phyloP scores from a whole-genome alignment of 2,888 invertebrate species.

The Polydesmus complanatus region DNA sequence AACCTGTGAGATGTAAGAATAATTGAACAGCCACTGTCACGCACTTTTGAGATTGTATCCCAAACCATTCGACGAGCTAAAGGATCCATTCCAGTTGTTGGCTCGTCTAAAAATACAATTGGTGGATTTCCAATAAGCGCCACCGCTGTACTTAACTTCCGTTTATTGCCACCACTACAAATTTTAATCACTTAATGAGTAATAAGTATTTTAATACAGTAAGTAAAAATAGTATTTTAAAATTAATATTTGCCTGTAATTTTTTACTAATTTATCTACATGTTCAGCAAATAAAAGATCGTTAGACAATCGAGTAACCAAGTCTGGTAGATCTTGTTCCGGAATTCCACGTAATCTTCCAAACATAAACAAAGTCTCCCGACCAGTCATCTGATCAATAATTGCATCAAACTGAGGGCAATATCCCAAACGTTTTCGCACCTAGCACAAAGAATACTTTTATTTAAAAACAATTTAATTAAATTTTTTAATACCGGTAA shows the following conservation, averaged over 20 bases:
- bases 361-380: slow-evolving; percentile 52
- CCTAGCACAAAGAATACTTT: slow-evolving; percentile 19
- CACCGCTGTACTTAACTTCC: slow-evolving; percentile 57
- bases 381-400: slow-evolving; percentile 53
- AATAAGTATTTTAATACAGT: too few species aligned
- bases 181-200: not conserved
- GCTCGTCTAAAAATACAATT: slow-evolving; percentile 52
- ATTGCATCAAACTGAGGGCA: slow-evolving; percentile 64
- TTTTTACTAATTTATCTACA: slow-evolving; percentile 42
- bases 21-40: slow-evolving; percentile 57
- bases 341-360: slow-evolving; percentile 49
- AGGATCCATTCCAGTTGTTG: slow-evolving; percentile 58
- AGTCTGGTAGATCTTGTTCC: slow-evolving; percentile 30
- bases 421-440: slow-evolving; percentile 41
- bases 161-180: slow-evolving; percentile 54
- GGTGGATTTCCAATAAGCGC: slow-evolving; percentile 53
- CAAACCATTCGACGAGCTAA: slow-evolving; percentile 66
- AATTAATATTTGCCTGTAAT: slow-evolving; percentile 28
- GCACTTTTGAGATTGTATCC: slow-evolving; percentile 53
- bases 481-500: not conserved
- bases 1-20: slow-evolving; percentile 60
- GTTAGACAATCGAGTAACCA: slow-evolving; percentile 37
- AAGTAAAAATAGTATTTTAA: too few species aligned
- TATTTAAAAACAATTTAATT: not conserved
- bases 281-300: slow-evolving; percentile 47